Percentiles rank a stretch among this genome's conserved stretches.
Conservation (phyloP, 2,113 vertebrate genomes). For the Tinamus guttatus region DNA sequence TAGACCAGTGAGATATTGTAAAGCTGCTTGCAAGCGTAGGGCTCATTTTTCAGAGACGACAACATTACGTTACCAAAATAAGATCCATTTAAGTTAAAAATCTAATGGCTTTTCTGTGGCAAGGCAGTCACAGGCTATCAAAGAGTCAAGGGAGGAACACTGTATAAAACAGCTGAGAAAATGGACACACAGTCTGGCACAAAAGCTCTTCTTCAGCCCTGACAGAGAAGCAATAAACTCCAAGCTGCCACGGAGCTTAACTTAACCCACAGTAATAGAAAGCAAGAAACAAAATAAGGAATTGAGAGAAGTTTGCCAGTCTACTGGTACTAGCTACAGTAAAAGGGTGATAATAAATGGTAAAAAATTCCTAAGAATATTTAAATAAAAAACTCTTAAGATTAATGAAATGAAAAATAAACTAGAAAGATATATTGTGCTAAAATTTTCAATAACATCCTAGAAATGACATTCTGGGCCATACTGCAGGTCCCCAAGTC, state of each 20-base stretch:
- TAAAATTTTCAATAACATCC: not conserved
- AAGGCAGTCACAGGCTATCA: not conserved
- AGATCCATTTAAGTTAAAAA: not conserved
- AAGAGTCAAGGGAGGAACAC: not conserved
- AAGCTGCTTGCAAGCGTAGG: not conserved
- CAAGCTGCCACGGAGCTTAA: not conserved
- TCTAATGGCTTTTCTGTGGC: not conserved
- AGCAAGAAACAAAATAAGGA: not conserved
- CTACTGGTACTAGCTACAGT: not conserved
- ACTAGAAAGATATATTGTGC: not conserved
- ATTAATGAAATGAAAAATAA: not conserved
- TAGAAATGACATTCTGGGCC: not conserved
- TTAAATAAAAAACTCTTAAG: no score
- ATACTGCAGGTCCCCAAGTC: not conserved
- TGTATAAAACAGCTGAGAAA: not conserved
- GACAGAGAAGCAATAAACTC: not conserved
- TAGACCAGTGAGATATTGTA: not conserved
- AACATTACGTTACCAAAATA: not conserved
- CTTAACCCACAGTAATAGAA: not conserved
- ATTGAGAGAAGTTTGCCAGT: not conserved
- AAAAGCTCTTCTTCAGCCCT: slow-evolving; percentile 24
- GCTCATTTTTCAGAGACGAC: not conserved
- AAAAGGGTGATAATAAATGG: not conserved
- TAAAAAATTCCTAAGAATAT: not conserved
- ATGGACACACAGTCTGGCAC: not conserved